These are phyloP conservation scores for Saguinus midas DNA, from an alignment of 2,113 vertebrate species.

Conservation along the genomic window DNA sequence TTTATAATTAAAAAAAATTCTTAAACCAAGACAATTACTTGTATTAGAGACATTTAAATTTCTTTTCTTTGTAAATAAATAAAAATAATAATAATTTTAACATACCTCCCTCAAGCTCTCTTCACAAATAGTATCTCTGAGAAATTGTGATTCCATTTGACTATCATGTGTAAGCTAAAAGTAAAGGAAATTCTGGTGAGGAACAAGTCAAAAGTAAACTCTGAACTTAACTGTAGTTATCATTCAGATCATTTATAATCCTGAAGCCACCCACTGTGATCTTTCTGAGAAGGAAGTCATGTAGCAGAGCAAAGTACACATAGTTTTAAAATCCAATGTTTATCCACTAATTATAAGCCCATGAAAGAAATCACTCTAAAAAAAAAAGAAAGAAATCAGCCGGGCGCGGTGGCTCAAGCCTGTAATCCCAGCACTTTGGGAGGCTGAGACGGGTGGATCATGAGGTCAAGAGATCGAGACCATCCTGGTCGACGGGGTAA, in stretches of 20 bases:
- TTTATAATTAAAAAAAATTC: not conserved
- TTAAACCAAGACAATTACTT: not conserved
- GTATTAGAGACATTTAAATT: not conserved
- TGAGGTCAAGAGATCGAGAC: too few relatives aligned
- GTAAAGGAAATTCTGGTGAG: slow-evolving; percentile 37
- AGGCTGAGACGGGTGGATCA: too few relatives aligned
- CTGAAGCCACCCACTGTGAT: not conserved
- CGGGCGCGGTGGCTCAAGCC: too few relatives aligned
- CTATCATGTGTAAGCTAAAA: slow-evolving; percentile 87
- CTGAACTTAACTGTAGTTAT: slow-evolving; percentile 43
- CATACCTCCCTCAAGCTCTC: slow-evolving; percentile 87
- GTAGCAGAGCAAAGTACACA: not conserved
- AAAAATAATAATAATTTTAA: not conserved
- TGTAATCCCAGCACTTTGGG: too few relatives aligned
- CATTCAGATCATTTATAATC: slow-evolving; percentile 41
- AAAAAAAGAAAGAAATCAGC: too few relatives aligned
- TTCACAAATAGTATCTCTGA: slow-evolving; percentile 83
- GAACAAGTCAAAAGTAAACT: slow-evolving; percentile 54
- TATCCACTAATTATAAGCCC: slow-evolving; percentile 39
- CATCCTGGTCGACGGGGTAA: too few relatives aligned
- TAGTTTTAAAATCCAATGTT: slow-evolving; percentile 41
- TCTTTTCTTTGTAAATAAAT: too few relatives aligned
- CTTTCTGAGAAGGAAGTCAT: slow-evolving; percentile 17
- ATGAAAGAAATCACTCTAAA: too few relatives aligned
- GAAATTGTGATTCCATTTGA: slow-evolving; percentile 89